Percentiles rank a stretch among this genome's conserved stretches.
Evolutionary conservation across 2,113 vertebrate genomes (phyloP).

Genomic region (Lamprologus callipterus): DNA sequence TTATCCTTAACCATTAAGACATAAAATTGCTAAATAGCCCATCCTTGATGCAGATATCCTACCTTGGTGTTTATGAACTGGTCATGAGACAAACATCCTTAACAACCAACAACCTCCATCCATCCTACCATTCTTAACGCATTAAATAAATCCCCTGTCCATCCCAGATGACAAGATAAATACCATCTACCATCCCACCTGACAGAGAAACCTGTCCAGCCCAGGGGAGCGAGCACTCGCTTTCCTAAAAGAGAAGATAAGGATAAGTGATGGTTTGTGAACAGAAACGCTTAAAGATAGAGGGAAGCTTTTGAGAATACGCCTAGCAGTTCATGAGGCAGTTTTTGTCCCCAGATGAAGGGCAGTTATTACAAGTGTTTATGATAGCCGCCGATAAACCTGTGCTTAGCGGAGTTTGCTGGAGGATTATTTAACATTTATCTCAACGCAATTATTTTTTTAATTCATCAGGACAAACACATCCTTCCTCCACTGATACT

Average conservation of each 20-base stretch:
- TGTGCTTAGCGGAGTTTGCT: not conserved
- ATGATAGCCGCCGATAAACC: conserved; percentile 16
- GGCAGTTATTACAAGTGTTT: not conserved
- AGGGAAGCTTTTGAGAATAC: not conserved
- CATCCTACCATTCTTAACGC: conserved; percentile 15
- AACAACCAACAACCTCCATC: not conserved
- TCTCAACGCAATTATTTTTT: not conserved
- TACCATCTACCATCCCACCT: not conserved
- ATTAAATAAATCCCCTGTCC: conserved; percentile 44
- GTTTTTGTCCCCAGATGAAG: not conserved
- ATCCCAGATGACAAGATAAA: conserved; percentile 54
- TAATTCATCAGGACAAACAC: conserved; percentile 8
- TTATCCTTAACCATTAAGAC: not conserved
- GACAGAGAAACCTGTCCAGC: conserved; percentile 36
- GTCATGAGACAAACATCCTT: not conserved
- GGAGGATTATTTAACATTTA: conserved; percentile 7
- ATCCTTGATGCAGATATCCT: not conserved
- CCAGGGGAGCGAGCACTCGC: not conserved
- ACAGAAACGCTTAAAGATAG: conserved; percentile 1
- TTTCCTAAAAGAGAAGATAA: conserved; percentile 17
- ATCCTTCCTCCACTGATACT: not conserved
- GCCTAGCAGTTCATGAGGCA: not conserved
- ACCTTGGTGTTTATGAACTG: not conserved
- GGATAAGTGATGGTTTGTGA: conserved; percentile 34
- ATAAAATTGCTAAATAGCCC: not conserved